Evolutionary conservation across 2,888 invertebrate species (phyloP), one percentile per base, ranked within the genome.

Genomic region (Arrhopalites spinosus): DNA sequence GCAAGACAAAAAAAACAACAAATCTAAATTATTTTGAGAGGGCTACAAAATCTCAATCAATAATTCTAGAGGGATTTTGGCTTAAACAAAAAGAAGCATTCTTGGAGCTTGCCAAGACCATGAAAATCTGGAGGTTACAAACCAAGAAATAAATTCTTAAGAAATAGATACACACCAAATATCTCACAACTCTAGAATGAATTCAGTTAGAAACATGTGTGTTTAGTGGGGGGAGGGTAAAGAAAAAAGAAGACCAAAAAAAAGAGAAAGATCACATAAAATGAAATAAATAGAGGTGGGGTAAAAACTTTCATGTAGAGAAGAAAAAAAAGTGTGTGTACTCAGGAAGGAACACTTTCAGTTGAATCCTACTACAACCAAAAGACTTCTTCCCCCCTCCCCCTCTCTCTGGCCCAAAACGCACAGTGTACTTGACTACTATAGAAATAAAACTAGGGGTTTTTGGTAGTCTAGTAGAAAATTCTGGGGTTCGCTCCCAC

Each of bases 401-500:
- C 8, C 2, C 50, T 13, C 17, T 50, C 50, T 50, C 50, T 13
- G 15, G 3, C 50, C 50, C 50, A 15, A 7, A 36, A 3, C 11
- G 11, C 36, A 36, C 36, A 36, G 5, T 36, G 11, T 11, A 36
- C 36, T 36, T 3, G 5, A 36, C 5, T 36, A 2, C 36, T 53
- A 53, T n/a, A 53, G 17, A 3, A n/a, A 5, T 17, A n/a, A 47
- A n/a, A 2, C 47, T 47, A 47, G 7, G n/a, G 53, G 23, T 23
- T 7, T 13, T 56, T 56, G 8, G 53, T 56, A 56, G 53, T 20
- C 15, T 56, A 56, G n/a, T 56, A 27, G 59, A 59, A 59, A 59
- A 59, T 59, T 59, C 59, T 59, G 13, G 25, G 59, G 30, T 53
- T 66, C 30, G 17, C 66, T 74, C 13, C 70, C 64, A 59, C 63